Evolutionary conservation across 37 sponge, comb jelly and placozoan species (phyloP), one percentile per base, ranked within the genome.

Genomic region (Diacarnus erythraeanus): DNA sequence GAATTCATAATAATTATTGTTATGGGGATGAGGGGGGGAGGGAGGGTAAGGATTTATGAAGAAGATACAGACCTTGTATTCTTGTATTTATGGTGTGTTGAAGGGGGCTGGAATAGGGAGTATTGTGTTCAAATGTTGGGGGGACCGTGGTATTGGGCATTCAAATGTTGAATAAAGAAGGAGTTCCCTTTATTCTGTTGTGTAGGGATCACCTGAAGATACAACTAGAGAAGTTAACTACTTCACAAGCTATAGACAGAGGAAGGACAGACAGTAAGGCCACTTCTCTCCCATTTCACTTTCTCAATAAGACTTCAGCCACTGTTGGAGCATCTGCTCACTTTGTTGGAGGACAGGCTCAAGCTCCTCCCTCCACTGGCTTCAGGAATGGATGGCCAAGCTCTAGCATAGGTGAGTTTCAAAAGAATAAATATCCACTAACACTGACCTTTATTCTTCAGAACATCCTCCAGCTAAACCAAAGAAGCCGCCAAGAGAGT

Each of bases 401-500:
- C 12, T 6, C 51, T 47, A 47, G 51, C 51, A 47, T 47, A 15
- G 51, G 51, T 47, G 51, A 47, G 51, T 47, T 15, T 47, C 10
- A 15, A 47, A 15, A 47, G 12, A 12, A 6, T 12, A 47, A 47
- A 47, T 47, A 6, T 47, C 12, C 12, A 25, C 26, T 60, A 20
- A 60, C 61, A 20, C 61, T 17, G 4, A 18, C 44, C 38, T 30
- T 68, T 34, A 6, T 67, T 22, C 25, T 59, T 47, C 12, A 75
- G 81, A 51, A 8, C 42, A n/a, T 6, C 66, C 82, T 31, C 88
- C 88, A 27, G 82, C 88, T 35, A 87, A 87, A 60, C 88, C 88
- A 58, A 87, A 81, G 69, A 41, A 82, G 29, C 88, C 88, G 38
- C 82, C 88, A 15, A 75, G 76, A 51, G 88, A 87, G 31, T 25